Evolutionary conservation across 2,113 vertebrate species (phyloP), one percentile per base, ranked within the genome.

Genomic region (Bujurquina vittata): DNA sequence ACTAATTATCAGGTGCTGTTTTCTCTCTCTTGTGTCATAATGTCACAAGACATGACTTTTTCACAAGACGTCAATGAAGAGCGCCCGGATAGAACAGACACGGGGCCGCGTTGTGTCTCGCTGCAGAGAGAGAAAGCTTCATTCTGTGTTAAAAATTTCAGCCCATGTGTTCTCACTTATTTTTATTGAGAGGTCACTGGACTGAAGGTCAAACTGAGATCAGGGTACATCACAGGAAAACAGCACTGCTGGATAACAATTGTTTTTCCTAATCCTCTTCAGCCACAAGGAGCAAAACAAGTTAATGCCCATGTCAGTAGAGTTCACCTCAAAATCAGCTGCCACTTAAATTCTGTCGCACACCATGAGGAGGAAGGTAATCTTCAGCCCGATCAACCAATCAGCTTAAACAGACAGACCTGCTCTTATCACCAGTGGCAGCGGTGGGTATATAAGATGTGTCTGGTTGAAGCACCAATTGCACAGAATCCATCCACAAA

Each of bases 401-500:
- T 80, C 75, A 67, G 46, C 65, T 17, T 17, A 69, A 72, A 82
- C 37, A 72, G 37, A 82, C 33, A 33, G 67, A 73, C 83, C 77
- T 59, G 63, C 23, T 79, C 75, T 81, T 87, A 83, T 87, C 79
- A 63, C 57, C 75, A 61, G 58, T 65, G 65, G 75, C 17, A 35
- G 52, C 58, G 60, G 55, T 26, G 22, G 31, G 67, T 75, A 88
- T 76, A 82, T 86, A 83, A 86, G 87, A 88, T 61, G 55, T 78
- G 74, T 84, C 74, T 84, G 88, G 86, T 86, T 73, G 72, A 88
- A 79, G 75, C 75, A 23, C 65, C 55, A 37, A 79, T 89, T 81
- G 79, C 89, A 88, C 62, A 58, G 83, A 87, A 84, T 91, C 81
- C 83, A 77, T 89, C 86, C 37, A 29, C 87, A 88, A 85, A 89